Evolutionary conservation across 2,797 vertebrate species (phyloP).

Genomic region (Australoheros facetus): DNA sequence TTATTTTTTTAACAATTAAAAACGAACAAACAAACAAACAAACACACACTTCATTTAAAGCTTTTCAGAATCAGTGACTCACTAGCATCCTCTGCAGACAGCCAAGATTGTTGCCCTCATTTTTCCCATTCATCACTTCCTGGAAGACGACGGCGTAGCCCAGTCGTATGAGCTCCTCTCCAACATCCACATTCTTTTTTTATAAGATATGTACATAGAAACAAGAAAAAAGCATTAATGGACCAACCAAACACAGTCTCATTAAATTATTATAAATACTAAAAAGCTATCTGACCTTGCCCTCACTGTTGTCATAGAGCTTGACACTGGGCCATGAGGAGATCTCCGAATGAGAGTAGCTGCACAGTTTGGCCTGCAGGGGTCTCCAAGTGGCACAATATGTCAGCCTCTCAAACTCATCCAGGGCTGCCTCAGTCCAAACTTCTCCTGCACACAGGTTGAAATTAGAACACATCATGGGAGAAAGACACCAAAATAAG

Average conservation of each 20-base stretch:
- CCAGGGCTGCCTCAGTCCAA: slow-evolving; percentile 87
- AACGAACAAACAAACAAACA: no score
- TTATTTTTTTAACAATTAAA: no score
- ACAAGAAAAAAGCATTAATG: not conserved
- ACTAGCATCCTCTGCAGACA: slow-evolving; percentile 80
- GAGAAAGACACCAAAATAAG: not conserved
- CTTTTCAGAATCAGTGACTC: slow-evolving; percentile 41
- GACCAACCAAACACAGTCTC: not conserved
- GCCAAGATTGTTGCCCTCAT: slow-evolving; percentile 55
- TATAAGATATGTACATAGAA: not conserved
- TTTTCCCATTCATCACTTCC: slow-evolving; percentile 57
- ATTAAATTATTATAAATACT: not conserved
- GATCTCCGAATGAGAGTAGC: slow-evolving; percentile 84
- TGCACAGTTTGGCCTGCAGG: slow-evolving; percentile 87
- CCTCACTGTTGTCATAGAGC: slow-evolving; percentile 78
- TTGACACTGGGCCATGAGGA: slow-evolving; percentile 84
- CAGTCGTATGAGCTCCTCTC: slow-evolving; percentile 83
- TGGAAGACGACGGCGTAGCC: slow-evolving; percentile 80
- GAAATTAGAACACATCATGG: not conserved
- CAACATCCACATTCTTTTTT: slow-evolving; percentile 83
- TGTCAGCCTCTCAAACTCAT: slow-evolving; percentile 86
- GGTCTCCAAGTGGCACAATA: slow-evolving; percentile 87
- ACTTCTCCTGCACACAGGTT: slow-evolving; percentile 66
- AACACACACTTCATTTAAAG: not conserved
- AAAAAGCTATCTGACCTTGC: slow-evolving; percentile 71